phyloP scores from a whole-genome alignment of 2,888 invertebrate genomes.

The Rhorus exstirpatorius region DNA sequence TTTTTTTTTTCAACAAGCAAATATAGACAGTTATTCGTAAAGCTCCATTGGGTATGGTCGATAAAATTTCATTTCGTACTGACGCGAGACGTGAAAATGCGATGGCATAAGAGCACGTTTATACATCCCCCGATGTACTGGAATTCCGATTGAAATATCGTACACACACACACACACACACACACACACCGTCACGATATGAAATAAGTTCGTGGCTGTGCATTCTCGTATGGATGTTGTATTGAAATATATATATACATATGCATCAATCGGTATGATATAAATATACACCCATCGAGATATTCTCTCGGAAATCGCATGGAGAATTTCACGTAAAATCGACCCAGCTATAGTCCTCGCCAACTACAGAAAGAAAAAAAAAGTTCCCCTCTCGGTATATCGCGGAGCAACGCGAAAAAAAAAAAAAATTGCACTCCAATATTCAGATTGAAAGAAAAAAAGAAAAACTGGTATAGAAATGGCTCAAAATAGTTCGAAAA shows the following conservation, averaged over 20 bases:
- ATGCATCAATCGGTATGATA: slow-evolving; percentile 10
- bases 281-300: slow-evolving; percentile 25
- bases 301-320: slow-evolving; percentile 21
- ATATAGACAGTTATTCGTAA: background rate
- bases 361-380: too few relatives aligned
- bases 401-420: too few relatives aligned
- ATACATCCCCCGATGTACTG: slow-evolving; percentile 4
- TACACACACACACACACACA: slow-evolving; percentile 1
- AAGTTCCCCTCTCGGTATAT: too few relatives aligned
- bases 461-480: too few relatives aligned
- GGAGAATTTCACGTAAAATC: too few relatives aligned
- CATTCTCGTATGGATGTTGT: slow-evolving; percentile 10
- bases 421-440: too few relatives aligned
- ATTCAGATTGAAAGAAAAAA: too few relatives aligned
- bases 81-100: slow-evolving; percentile 11
- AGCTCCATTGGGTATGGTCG: slow-evolving; percentile 9
- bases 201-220: background rate
- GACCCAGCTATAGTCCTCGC: too few relatives aligned
- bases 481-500: too few relatives aligned
- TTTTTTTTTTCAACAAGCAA: slow-evolving; percentile 1
- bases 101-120: slow-evolving; percentile 29
- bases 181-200: slow-evolving; percentile 1
- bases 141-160: slow-evolving; percentile 55
- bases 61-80: slow-evolving; percentile 37
- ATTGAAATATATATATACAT: slow-evolving; percentile 32